Evolutionary conservation across 2,888 invertebrate genomes (phyloP), one percentile per base, ranked within the genome.

Genomic region (Lymantria dispar): DNA sequence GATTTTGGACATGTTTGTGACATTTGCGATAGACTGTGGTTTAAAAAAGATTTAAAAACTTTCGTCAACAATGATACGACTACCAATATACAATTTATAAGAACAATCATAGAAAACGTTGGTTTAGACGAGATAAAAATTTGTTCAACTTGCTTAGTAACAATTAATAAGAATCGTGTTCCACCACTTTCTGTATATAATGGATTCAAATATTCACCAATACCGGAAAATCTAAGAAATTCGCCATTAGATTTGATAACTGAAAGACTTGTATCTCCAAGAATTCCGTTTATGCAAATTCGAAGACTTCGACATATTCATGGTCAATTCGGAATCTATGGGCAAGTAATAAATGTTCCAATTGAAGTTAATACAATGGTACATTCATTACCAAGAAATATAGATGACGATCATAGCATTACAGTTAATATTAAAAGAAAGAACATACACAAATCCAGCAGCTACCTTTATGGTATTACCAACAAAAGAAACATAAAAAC

Each of bases 1-100:
- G 70, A 71, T 30, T 78, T 75, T 71, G 74, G 76, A 60, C 14
- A 74, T 50, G 57, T 69, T 65, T 67, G 64, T 59, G 66, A 69
- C 11, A 67, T 80, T 52, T 79, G 77, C 53, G 80, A 79, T 61
- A 49, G 77, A 70, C 47, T 80, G 22, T 80, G 78, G 76, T 80
- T 70, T 44, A 73, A 58, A 49, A 74, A 77, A 8, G 78, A 80
- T 60, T 67, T 78, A 3, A 76, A 78, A 72, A 8, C 38, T 66
- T 71, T 70, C 68, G 57, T 57, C 55, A 52, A 72, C 70, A 71
- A 70, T 65, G 0, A 55, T 56, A 68, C 70, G 75, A 30, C 64
- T 75, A 42, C 0, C 71, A 64, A 69, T 76, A 0, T 72, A 72
- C 0, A 60, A 58, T 71, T 69, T n/a, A n/a, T 31, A 8, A 31